A percentile compares a stretch with the other conserved stretches of the same genome.
phyloP scores from a whole-genome alignment of 2,888 invertebrate genomes.

The Shargacucullia verbasci region DNA sequence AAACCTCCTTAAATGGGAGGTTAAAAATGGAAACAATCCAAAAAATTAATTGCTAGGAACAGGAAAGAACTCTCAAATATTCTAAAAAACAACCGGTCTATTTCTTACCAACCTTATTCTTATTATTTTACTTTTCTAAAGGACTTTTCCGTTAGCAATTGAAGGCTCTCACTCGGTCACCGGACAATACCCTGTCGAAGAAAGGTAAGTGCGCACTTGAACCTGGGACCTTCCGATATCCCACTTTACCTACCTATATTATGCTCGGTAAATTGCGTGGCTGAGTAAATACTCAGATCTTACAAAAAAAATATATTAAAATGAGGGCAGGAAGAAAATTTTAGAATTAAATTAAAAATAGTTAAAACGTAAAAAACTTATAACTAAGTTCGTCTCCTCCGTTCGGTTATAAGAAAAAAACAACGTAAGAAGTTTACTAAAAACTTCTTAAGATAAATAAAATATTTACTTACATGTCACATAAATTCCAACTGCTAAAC shows the following conservation, averaged over 20 bases:
- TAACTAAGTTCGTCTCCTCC: neutral
- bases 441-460: neutral
- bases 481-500: slow-evolving; percentile 31
- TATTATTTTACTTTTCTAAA: slow-evolving; percentile 8
- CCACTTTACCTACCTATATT: slow-evolving; percentile 1
- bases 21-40: too few species aligned
- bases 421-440: neutral
- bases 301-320: too few species aligned
- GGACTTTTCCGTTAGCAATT: slow-evolving; percentile 1
- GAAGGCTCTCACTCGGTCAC: slow-evolving; percentile 15
- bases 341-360: too few species aligned
- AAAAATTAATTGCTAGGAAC: too few species aligned
- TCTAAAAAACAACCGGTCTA: neutral
- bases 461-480: slow-evolving; percentile 41
- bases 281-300: too few species aligned
- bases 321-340: too few species aligned
- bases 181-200: slow-evolving; percentile 34
- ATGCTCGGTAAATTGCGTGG: neutral
- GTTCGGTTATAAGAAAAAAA: neutral
- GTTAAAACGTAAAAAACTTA: neutral
- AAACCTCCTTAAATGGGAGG: too few species aligned
- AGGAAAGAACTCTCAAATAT: neutral
- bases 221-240: slow-evolving; percentile 20
- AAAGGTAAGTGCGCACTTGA: slow-evolving; percentile 35
- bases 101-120: too few species aligned